These are phyloP conservation scores for Cephalopholis sonnerati DNA, from an alignment of 2,113 vertebrate genomes.

Conservation along the genomic window DNA sequence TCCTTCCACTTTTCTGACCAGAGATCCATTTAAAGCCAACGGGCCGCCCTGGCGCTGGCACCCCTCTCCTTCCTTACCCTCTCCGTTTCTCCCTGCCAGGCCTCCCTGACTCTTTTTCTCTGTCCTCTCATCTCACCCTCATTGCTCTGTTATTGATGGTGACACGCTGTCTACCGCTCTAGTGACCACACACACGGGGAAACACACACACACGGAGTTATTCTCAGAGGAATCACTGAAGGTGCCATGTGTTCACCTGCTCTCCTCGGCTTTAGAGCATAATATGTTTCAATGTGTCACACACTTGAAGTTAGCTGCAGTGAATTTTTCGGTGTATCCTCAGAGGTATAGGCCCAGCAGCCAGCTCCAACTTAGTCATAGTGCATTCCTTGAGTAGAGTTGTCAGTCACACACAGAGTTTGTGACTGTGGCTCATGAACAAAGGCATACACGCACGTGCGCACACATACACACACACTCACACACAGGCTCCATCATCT, in stretches of 20 bases:
- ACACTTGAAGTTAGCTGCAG: slow-evolving; percentile 53
- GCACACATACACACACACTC: not conserved
- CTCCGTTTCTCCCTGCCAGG: slow-evolving; percentile 68
- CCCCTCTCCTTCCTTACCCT: slow-evolving; percentile 71
- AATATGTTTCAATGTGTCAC: slow-evolving; percentile 61
- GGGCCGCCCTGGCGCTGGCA: slow-evolving; percentile 76
- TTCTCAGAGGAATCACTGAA: slow-evolving; percentile 26
- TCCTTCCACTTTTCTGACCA: slow-evolving; percentile 86
- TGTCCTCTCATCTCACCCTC: slow-evolving; percentile 80
- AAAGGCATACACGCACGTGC: slow-evolving; percentile 45
- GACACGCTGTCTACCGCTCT: slow-evolving; percentile 80
- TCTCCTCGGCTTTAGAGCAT: slow-evolving; percentile 35
- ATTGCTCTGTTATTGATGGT: slow-evolving; percentile 81
- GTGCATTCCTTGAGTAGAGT: slow-evolving; percentile 54
- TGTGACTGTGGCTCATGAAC: slow-evolving; percentile 56
- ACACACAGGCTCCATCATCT: slow-evolving; percentile 14
- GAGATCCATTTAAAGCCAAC: slow-evolving; percentile 82
- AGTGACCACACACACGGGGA: slow-evolving; percentile 62
- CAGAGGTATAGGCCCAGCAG: slow-evolving; percentile 57
- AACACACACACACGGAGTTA: slow-evolving; percentile 19
- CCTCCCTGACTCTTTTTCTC: slow-evolving; percentile 69
- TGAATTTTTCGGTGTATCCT: slow-evolving; percentile 35
- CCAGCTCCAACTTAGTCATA: slow-evolving; percentile 54
- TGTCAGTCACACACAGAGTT: slow-evolving; percentile 68
- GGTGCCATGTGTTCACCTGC: slow-evolving; percentile 58